Percentiles rank a stretch among this genome's conserved stretches.
phyloP scores from a whole-genome alignment of 1,140 invertebrate species.

The Elymnias hypermnestra region DNA sequence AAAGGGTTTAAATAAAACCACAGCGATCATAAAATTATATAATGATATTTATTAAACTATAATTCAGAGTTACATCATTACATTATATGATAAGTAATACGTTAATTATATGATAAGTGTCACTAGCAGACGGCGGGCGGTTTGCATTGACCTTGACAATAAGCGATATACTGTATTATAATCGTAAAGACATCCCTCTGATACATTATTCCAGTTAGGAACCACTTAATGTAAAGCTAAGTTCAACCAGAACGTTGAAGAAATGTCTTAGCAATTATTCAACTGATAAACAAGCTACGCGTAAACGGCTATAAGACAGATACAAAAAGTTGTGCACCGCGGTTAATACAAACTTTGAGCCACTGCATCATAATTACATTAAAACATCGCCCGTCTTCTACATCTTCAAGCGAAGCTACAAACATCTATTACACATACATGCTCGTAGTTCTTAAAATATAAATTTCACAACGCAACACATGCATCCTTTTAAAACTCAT shows the following conservation, averaged over 20 bases:
- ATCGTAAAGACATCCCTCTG: too few species aligned
- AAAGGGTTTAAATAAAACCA: slow-evolving; percentile 22
- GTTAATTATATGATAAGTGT: slow-evolving; percentile 33
- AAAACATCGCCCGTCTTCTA: background rate
- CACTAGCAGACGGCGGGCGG: slow-evolving; percentile 22
- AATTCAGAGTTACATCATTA: slow-evolving; percentile 35
- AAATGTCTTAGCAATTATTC: too few species aligned
- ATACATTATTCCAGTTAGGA: too few species aligned
- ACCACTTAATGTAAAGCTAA: too few species aligned
- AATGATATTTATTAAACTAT: slow-evolving; percentile 35
- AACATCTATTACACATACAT: background rate
- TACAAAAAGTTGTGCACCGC: too few species aligned
- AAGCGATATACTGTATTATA: too few species aligned
- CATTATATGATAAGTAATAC: too few species aligned
- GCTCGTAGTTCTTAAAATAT: background rate
- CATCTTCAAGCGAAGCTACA: background rate
- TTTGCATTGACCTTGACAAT: background rate
- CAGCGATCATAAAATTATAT: slow-evolving; percentile 39
- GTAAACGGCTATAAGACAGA: too few species aligned
- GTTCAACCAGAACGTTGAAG: too few species aligned
- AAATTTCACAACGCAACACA: background rate
- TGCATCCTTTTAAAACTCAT: background rate
- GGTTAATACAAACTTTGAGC: too few species aligned
- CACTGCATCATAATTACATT: background rate
- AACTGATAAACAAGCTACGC: too few species aligned